Evolutionary conservation across 2,113 vertebrate species (phyloP).

Genomic region (Protobothrops mucrosquamatus): DNA sequence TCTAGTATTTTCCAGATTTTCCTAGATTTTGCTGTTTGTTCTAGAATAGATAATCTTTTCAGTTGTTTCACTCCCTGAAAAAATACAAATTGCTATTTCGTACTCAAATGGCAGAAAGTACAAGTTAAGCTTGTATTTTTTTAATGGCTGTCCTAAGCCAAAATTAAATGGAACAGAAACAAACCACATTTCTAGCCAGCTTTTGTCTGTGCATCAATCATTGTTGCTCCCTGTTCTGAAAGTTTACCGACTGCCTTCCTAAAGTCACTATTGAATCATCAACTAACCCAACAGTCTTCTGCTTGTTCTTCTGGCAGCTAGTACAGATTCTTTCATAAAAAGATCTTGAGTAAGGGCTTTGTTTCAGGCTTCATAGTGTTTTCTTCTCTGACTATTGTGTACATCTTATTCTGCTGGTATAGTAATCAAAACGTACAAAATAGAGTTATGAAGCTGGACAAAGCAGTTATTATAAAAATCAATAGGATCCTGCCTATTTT

Average conservation of each 20-base stretch:
- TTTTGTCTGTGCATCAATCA: not conserved
- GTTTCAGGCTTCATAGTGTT: not conserved
- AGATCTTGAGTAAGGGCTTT: not conserved
- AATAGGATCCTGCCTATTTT: not conserved
- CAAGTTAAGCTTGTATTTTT: not conserved
- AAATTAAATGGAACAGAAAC: not conserved
- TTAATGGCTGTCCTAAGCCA: not conserved
- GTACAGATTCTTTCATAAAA: not conserved
- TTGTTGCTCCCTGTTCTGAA: not conserved
- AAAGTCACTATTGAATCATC: not conserved
- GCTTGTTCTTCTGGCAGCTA: not conserved
- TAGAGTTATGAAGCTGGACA: not conserved
- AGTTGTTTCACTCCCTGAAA: not conserved
- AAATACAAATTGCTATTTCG: not conserved
- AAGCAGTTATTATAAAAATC: not conserved
- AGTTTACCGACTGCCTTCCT: not conserved
- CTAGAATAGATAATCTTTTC: conserved; percentile 1
- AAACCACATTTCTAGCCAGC: not conserved
- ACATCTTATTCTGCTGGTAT: not conserved
- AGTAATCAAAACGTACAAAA: not conserved
- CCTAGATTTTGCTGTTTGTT: not conserved
- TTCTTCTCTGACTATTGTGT: not conserved
- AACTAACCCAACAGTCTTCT: not conserved
- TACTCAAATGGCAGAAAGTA: not conserved
- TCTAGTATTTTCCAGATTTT: not conserved